Percentiles rank a stretch among this genome's conserved stretches.
Evolutionary conservation across 2,888 invertebrate species (phyloP).

Genomic region (Cataglyphis cursor): DNA sequence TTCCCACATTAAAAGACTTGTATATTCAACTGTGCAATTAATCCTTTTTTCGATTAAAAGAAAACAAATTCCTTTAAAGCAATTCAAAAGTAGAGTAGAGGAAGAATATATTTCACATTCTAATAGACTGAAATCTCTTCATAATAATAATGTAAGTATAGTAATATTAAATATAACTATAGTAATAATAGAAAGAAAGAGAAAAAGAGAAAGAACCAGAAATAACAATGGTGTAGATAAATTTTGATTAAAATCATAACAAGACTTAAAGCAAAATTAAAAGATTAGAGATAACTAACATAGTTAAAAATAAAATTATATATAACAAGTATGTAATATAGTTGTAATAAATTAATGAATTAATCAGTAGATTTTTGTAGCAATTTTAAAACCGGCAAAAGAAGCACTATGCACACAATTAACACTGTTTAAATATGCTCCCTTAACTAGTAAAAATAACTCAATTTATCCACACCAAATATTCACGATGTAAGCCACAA

Average conservation of each 20-base stretch:
- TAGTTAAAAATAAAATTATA: neutral
- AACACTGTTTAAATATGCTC: neutral
- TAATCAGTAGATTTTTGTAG: neutral
- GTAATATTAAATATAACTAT: neutral
- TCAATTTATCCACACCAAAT: neutral
- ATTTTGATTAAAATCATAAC: neutral
- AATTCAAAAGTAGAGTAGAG: neutral
- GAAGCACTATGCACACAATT: neutral
- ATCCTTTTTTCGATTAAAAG: neutral
- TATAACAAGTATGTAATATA: neutral
- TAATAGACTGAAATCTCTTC: neutral
- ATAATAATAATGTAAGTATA: neutral
- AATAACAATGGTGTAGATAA: neutral
- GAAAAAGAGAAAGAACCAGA: neutral
- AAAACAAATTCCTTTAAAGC: neutral
- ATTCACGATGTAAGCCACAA: neutral
- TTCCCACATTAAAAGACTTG: neutral
- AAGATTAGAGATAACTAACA: neutral
- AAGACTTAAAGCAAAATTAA: neutral
- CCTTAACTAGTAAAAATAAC: neutral
- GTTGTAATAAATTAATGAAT: conserved; percentile 10
- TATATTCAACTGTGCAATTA: neutral
- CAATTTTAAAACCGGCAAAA: neutral
- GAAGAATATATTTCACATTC: neutral
- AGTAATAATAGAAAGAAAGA: neutral